Evolutionary conservation across 2,797 vertebrate species (phyloP), one percentile per base, ranked within the genome.

Genomic region (Galago senegalensis): DNA sequence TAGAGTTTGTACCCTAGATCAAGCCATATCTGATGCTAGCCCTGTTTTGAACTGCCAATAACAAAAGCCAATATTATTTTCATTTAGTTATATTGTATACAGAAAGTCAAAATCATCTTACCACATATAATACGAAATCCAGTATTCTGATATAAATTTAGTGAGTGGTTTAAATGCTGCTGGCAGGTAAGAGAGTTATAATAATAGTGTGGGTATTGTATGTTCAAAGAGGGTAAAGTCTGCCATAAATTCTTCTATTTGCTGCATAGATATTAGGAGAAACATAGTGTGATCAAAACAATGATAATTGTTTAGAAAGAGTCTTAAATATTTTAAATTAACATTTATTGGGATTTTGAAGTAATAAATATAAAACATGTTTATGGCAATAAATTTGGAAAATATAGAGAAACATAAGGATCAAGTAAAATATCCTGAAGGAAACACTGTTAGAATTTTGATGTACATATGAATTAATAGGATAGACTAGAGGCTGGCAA

Each of bases 141-240:
- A 80, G 29, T 20, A 81, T 53, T 93, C 85, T 87, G 89, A 6
- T 82, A 82, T 60, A 58, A 77, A 58, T 16, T 16, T 86, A 80
- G 61, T 56, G 2, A 79, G 25, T 69, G 4, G 29, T 27, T 91
- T 49, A 89, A 86, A 82, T 91, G 3, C 93, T 96, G 82, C 75
- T 85, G 69, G 81, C 56, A 94, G 46, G 46, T 29, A 82, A 92
- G 40, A 94, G 29, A 95, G 5, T 80, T 10, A 87, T 67, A 91
- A 43, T 82, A 69, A 79, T 86, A 91, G 43, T 29, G 10, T 40
- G 40, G 21, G 11, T 73, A 46, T 73, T 73, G 13, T 58, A 86
- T 37, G 29, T 93, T 91, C 53, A n/a, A 29, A 61, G 65, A 83
- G 21, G 18, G 43, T 72, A 3, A 34, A 63, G 25, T 91, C 7